Percentiles rank a stretch among this genome's conserved stretches.
These are phyloP conservation scores for Callionymus lyra DNA, from an alignment of 2,113 vertebrate genomes.

Conservation along the genomic window DNA sequence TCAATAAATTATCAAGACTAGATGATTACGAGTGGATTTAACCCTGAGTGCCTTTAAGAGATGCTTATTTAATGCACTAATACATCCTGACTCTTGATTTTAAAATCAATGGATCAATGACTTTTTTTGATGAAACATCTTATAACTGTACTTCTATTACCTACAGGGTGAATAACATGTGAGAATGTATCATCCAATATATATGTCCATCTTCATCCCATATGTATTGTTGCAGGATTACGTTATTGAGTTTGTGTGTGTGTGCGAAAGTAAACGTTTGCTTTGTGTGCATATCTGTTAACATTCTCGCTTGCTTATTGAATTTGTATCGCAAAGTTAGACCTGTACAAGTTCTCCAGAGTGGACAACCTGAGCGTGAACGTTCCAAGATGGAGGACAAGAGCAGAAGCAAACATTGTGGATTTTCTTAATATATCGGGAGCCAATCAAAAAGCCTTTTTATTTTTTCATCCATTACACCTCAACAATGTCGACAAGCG, in stretches of 20 bases:
- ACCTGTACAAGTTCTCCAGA: slow-evolving; percentile 1
- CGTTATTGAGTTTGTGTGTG: slow-evolving; percentile 2
- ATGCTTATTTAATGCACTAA: slow-evolving; percentile 7
- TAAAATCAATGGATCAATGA: too few relatives aligned
- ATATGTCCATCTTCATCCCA: slow-evolving; percentile 11
- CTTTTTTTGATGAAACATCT: slow-evolving; percentile 1
- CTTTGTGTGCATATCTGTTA: slow-evolving; percentile 33
- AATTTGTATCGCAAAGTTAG: too few relatives aligned
- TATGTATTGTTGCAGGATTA: slow-evolving; percentile 15
- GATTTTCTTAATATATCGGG: too few relatives aligned
- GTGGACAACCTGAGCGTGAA: slow-evolving; percentile 4
- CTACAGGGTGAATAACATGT: slow-evolving; percentile 20
- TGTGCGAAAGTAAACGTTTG: slow-evolving; percentile 14
- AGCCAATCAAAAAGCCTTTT: too few relatives aligned
- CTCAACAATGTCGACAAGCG: too few relatives aligned
- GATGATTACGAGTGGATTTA: slow-evolving; percentile 14
- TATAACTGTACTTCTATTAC: slow-evolving; percentile 8
- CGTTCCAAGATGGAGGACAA: slow-evolving; percentile 18
- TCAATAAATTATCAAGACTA: slow-evolving; percentile 10
- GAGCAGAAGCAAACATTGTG: too few relatives aligned
- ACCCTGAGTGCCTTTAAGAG: slow-evolving; percentile 11
- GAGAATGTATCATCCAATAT: slow-evolving; percentile 4
- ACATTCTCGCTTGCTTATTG: slow-evolving; percentile 33
- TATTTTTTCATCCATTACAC: too few relatives aligned
- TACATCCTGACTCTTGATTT: background rate